Evolutionary conservation across 2,797 vertebrate genomes (phyloP).

Genomic region (Siniperca scherzeri): DNA sequence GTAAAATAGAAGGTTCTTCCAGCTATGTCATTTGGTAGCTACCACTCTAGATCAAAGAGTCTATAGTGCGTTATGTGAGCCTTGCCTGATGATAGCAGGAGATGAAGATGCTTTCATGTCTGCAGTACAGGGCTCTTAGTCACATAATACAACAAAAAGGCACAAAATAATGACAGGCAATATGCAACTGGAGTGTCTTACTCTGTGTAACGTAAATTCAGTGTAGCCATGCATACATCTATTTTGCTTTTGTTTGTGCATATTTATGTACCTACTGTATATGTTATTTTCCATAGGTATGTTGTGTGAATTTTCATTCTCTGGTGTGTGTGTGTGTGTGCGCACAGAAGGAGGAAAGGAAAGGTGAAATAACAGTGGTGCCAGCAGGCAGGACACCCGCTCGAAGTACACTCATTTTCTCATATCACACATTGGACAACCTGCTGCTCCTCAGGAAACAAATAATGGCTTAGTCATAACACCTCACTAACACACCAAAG

Average conservation of each 20-base stretch:
- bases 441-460: conserved; percentile 83
- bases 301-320: conserved; percentile 26
- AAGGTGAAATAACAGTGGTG: conserved; percentile 63
- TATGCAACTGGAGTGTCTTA: conserved; percentile 49
- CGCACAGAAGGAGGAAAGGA: conserved; percentile 7
- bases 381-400: conserved; percentile 71
- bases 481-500: conserved; percentile 74
- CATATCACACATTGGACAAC: conserved; percentile 80
- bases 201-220: conserved; percentile 22
- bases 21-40: conserved; percentile 56
- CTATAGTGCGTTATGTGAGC: conserved; percentile 61
- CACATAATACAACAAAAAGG: conserved; percentile 72
- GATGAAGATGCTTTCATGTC: conserved; percentile 81
- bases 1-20: conserved; percentile 42
- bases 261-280: conserved; percentile 13
- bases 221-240: conserved; percentile 13
- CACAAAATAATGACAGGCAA: conserved; percentile 73
- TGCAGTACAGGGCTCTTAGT: conserved; percentile 73
- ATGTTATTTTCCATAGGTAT: conserved; percentile 44
- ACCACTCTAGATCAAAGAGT: conserved; percentile 73
- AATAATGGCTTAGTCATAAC: conserved; percentile 83
- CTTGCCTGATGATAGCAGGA: conserved; percentile 72
- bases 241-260: conserved; percentile 31
- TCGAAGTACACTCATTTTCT: conserved; percentile 79
- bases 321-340: background rate